These are phyloP conservation scores for Halcyon leucocephala DNA, from an alignment of 2,797 vertebrate genomes.

Conservation along the genomic window DNA sequence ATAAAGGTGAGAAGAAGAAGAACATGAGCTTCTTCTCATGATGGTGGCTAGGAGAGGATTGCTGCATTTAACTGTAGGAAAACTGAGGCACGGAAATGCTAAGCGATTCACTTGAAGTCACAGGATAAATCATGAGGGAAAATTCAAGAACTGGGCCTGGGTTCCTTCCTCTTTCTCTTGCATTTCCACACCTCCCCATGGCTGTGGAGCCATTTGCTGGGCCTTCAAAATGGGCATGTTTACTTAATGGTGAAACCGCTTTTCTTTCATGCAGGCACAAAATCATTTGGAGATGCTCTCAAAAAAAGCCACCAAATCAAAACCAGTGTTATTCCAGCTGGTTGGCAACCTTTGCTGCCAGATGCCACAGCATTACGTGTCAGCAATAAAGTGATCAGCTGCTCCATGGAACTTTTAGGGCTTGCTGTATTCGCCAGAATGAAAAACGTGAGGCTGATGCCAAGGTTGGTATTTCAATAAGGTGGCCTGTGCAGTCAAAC, in stretches of 20 bases:
- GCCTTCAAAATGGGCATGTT: neutral
- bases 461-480: slow-evolving; percentile 6
- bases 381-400: neutral
- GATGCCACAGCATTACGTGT: neutral
- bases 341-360: neutral
- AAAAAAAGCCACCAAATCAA: neutral
- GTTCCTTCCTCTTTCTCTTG: neutral
- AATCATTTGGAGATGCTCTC: neutral
- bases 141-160: neutral
- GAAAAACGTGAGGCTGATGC: neutral
- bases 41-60: neutral
- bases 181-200: neutral
- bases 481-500: neutral
- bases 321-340: neutral
- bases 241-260: neutral
- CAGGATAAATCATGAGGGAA: neutral
- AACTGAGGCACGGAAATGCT: neutral
- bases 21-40: neutral
- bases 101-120: neutral
- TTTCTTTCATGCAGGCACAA: neutral
- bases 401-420: neutral
- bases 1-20: neutral
- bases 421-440: neutral
- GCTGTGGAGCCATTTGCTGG: neutral
- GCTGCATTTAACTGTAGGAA: neutral